phyloP scores from a whole-genome alignment of 2,113 vertebrate species.

The Brachyhypopomus occidentalis region DNA sequence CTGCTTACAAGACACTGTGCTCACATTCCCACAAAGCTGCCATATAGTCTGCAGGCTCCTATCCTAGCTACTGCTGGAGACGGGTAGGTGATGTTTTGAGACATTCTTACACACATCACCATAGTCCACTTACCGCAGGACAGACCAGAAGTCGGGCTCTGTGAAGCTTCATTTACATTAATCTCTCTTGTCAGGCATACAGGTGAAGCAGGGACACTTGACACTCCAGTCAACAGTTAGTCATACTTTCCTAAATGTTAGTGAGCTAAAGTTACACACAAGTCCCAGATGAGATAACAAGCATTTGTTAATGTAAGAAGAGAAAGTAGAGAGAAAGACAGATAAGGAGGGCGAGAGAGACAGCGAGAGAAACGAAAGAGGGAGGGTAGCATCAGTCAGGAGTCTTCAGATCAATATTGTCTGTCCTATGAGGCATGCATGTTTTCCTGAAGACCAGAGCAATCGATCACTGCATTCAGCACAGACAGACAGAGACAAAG shows the following conservation, averaged over 20 bases:
- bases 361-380: conserved; percentile 11
- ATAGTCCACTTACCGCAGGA: not conserved
- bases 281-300: conserved; percentile 28
- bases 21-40: conserved; percentile 16
- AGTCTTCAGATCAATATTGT: conserved; percentile 46
- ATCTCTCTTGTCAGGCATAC: conserved; percentile 1
- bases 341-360: not conserved
- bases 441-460: conserved; percentile 63
- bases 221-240: conserved; percentile 1
- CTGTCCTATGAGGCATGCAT: conserved; percentile 53
- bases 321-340: not conserved
- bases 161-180: not conserved
- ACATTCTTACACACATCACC: not conserved
- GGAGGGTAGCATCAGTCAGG: not conserved
- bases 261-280: not conserved
- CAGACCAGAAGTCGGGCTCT: not conserved
- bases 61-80: not conserved
- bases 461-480: conserved; percentile 63
- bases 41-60: not conserved
- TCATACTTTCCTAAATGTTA: conserved; percentile 2
- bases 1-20: not conserved
- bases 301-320: conserved; percentile 20
- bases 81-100: not conserved
- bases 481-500: conserved; percentile 45
- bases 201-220: not conserved